Base-by-base conservation (phyloP, 2,797 vertebrate genomes). In the Pogoniulus pusillus region DNA sequence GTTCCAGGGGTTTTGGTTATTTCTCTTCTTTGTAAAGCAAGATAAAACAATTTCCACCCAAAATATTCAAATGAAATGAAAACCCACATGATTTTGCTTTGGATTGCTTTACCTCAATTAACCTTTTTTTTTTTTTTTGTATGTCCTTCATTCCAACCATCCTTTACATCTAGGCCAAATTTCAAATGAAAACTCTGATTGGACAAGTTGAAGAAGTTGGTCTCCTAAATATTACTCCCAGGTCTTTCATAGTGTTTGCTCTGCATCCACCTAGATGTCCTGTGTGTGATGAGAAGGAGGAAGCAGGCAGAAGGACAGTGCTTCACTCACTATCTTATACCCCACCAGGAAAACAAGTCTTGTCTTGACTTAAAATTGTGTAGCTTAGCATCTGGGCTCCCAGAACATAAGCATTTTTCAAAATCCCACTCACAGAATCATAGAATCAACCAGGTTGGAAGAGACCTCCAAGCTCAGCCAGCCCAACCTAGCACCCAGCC, bases 271-370 rank as follows among this genome's bases (percentile, higher is more conserved):
- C 55, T 9, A 4, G 9, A 6, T 16, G 6, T 9, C 9, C 17
- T 0, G 0, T 1, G 19, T 15, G 41, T 18, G 57, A 45, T 30
- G 12, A n/a, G 43, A 16, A 23, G 34, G 1, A 58, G 32, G 58
- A 34, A 59, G 54, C 32, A 75, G 47, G n/a, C n/a, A 53, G 37
- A 20, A 39, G 13, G 13, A 15, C 43, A 43, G 2, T 0, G 2
- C 4, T 9, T 7, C 19, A 2, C 6, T 24, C 62, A 15, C 4
- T 4, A 0, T 30, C 45, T 59, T 4, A 30, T 17, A 45, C 11
- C 75, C 59, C 26, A 19, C 29, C 19, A 4, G 0, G 0, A 15
- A 54, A 72, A 23, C 45, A 23, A 47, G 14, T 29, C 37, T 55
- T 30, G 9, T 16, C 64, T 64, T 26, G 7, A 19, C 43, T 75